Percentiles rank a stretch among this genome's conserved stretches.
phyloP scores from a whole-genome alignment of 2,888 invertebrate species.

The Tetranychus truncatus region DNA sequence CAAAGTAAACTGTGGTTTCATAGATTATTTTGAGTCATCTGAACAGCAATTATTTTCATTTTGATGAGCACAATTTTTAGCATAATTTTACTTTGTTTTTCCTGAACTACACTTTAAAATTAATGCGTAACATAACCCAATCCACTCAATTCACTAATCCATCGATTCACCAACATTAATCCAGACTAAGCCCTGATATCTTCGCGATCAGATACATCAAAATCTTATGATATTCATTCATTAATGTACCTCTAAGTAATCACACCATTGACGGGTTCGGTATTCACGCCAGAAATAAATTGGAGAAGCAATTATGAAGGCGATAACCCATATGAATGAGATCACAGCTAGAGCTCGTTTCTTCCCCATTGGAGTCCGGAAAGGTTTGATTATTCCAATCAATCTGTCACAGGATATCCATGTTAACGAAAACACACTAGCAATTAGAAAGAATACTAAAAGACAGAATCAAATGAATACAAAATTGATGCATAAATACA shows the following conservation, averaged over 20 bases:
- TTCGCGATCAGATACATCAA: too few species aligned
- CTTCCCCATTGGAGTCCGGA: slow-evolving; percentile 48
- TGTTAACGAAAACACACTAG: slow-evolving; percentile 56
- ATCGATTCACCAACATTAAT: too few species aligned
- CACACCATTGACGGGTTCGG: slow-evolving; percentile 52
- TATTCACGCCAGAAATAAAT: slow-evolving; percentile 30
- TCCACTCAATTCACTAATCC: too few species aligned
- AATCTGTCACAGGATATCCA: slow-evolving; percentile 63
- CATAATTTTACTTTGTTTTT: too few species aligned
- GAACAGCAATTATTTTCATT: too few species aligned
- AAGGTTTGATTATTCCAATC: slow-evolving; percentile 52
- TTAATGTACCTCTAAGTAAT: slow-evolving; percentile 43
- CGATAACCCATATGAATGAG: slow-evolving; percentile 46
- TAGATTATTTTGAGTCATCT: not conserved
- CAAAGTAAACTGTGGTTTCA: not conserved
- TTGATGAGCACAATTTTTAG: too few species aligned
- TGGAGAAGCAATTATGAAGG: slow-evolving; percentile 42
- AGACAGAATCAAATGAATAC: slow-evolving; percentile 15
- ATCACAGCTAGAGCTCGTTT: slow-evolving; percentile 46
- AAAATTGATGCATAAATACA: too few species aligned
- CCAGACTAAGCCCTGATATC: too few species aligned
- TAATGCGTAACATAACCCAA: too few species aligned
- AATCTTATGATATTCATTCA: not conserved
- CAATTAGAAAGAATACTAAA: slow-evolving; percentile 49
- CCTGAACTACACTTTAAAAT: too few species aligned